Conservation (phyloP, 1,140 invertebrate genomes). For the Chrysopa pallens region DNA sequence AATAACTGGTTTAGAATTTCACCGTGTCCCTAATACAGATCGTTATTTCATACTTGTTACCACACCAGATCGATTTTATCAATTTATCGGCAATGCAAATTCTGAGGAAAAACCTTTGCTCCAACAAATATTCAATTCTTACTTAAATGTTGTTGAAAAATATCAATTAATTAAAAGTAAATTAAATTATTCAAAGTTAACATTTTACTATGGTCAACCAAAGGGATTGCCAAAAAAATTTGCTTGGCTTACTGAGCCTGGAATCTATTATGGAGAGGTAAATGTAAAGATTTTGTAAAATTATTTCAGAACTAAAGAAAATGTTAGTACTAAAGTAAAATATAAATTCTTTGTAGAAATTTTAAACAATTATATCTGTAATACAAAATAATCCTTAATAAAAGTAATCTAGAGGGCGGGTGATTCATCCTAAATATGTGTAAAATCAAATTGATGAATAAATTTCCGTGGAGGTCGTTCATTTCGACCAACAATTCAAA, state of each 20-base stretch:
- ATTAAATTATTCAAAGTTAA: conserved; percentile 59
- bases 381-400: too few species aligned
- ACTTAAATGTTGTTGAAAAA: conserved; percentile 54
- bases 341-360: too few species aligned
- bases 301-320: too few species aligned
- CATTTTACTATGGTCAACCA: conserved; percentile 54
- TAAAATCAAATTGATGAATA: too few species aligned
- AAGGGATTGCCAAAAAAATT: conserved; percentile 53
- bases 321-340: too few species aligned
- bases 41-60: conserved; percentile 69
- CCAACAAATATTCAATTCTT: conserved; percentile 64
- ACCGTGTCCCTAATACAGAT: conserved; percentile 46
- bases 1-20: conserved; percentile 74
- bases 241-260: conserved; percentile 68
- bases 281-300: too few species aligned
- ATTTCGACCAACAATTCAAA: too few species aligned
- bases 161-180: conserved; percentile 58
- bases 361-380: too few species aligned
- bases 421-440: too few species aligned
- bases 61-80: conserved; percentile 66
- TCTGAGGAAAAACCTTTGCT: conserved; percentile 62
- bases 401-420: too few species aligned
- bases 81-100: conserved; percentile 60
- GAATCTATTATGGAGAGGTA: conserved; percentile 52
- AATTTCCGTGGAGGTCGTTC: too few species aligned